Conservation (phyloP, 1,140 invertebrate species). For the Nylanderia fulva region DNA sequence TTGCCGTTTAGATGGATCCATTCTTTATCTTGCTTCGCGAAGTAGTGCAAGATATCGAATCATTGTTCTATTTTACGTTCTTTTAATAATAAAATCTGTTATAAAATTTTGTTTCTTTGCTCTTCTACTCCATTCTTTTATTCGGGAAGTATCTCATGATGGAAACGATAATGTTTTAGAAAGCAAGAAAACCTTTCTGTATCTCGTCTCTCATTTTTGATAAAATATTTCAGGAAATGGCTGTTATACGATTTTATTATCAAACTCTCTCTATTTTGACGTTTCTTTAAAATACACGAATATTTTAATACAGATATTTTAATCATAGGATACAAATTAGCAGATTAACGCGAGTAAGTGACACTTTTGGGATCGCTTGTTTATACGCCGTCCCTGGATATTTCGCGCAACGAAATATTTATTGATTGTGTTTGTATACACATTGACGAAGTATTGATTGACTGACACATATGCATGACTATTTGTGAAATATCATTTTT, state of each 20-base stretch:
- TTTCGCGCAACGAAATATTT: not conserved
- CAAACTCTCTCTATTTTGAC: not conserved
- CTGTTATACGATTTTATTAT: not conserved
- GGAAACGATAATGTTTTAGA: not conserved
- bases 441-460: no score
- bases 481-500: not conserved
- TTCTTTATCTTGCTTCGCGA: not conserved
- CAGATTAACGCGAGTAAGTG: not conserved
- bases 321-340: not conserved
- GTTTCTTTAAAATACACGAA: not conserved
- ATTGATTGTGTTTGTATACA: not conserved
- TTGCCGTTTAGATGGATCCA: not conserved
- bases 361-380: not conserved
- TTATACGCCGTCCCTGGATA: not conserved
- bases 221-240: not conserved
- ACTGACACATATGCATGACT: not conserved
- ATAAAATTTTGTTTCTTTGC: conserved; percentile 1
- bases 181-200: not conserved
- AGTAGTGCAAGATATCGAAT: not conserved
- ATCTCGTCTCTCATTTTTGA: not conserved
- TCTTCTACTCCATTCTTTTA: not conserved
- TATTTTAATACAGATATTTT: not conserved
- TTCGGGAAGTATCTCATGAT: not conserved
- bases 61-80: not conserved
- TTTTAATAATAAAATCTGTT: not conserved